phyloP scores from a whole-genome alignment of 92 coral and sea anemone species.

The Micromussa lordhowensis region DNA sequence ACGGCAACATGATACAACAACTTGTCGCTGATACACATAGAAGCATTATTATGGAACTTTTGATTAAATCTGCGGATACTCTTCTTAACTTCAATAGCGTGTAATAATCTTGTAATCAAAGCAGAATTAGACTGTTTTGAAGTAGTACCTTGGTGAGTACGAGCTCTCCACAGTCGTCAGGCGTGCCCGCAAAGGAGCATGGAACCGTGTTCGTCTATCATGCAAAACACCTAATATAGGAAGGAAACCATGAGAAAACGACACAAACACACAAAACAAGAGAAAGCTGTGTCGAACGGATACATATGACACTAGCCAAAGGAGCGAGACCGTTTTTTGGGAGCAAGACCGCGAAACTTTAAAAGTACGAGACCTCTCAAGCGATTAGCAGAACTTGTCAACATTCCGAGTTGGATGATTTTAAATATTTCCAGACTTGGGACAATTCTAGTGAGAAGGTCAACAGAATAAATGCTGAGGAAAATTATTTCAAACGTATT shows the following conservation, averaged over 20 bases:
- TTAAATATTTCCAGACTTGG: background rate
- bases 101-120: background rate
- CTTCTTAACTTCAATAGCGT: too few species aligned
- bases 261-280: background rate
- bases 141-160: conserved; percentile 13
- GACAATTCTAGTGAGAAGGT: background rate
- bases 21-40: background rate
- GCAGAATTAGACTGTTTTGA: background rate
- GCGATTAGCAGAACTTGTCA: too few species aligned
- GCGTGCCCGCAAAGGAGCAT: conserved; percentile 51
- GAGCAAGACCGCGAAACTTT: background rate
- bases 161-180: conserved; percentile 15
- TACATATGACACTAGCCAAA: background rate
- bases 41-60: too few species aligned
- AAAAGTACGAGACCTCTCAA: too few species aligned
- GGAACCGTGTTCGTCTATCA: conserved; percentile 66
- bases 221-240: conserved; percentile 55
- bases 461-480: background rate
- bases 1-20: background rate
- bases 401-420: too few species aligned
- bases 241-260: background rate
- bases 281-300: background rate
- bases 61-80: background rate
- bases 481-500: background rate
- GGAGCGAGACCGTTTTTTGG: background rate